Percentiles rank a stretch among this genome's conserved stretches.
Conservation (phyloP, 1,140 invertebrate genomes). For the Aphis gossypii region DNA sequence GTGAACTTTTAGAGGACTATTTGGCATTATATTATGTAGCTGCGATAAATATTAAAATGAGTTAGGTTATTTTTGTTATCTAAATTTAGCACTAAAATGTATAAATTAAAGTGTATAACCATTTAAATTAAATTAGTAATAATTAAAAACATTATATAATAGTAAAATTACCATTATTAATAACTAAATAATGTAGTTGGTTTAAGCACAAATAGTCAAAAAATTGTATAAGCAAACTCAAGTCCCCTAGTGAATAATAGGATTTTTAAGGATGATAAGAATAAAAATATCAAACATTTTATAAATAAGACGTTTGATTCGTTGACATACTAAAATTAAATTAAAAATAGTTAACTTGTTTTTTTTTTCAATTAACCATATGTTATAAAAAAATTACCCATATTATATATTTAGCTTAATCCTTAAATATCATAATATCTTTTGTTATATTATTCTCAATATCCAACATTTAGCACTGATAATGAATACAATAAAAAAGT, state of each 20-base stretch:
- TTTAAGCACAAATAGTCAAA: too few species aligned
- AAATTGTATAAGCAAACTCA: too few species aligned
- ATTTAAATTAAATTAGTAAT: background rate
- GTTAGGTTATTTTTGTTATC: background rate
- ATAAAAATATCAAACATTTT: background rate
- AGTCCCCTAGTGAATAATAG: background rate
- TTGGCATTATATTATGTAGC: background rate
- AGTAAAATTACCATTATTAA: background rate
- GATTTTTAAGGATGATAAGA: background rate
- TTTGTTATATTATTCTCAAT: too few species aligned
- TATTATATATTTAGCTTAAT: too few species aligned
- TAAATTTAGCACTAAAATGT: background rate
- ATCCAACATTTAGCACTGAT: too few species aligned
- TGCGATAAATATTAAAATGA: background rate
- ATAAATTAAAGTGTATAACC: background rate
- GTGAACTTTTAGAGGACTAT: background rate
- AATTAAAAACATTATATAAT: background rate
- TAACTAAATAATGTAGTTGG: background rate
- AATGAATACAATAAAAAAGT: too few species aligned
- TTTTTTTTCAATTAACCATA: too few species aligned
- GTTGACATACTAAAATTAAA: too few species aligned
- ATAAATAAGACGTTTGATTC: background rate
- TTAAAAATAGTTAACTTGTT: too few species aligned
- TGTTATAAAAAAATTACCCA: too few species aligned
- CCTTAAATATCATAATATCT: too few species aligned